These are phyloP conservation scores for Cyclargus thomasi DNA, from an alignment of 1,140 invertebrate genomes.

Conservation along the genomic window DNA sequence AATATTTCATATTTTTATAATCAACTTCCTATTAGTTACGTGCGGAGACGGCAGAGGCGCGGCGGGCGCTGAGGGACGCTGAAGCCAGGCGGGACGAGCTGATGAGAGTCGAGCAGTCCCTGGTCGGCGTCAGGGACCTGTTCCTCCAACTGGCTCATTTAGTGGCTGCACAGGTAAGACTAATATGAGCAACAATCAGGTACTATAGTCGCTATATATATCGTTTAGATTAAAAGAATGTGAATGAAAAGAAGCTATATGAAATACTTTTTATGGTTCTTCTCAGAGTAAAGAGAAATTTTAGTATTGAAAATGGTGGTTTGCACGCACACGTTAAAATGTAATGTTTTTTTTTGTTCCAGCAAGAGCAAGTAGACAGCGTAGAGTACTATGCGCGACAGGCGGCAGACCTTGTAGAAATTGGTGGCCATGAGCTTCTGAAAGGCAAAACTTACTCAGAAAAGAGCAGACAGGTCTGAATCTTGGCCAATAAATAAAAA, in stretches of 20 bases:
- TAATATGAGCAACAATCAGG: neutral
- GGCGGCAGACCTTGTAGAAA: constrained; percentile 79
- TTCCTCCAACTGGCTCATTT: constrained; percentile 87
- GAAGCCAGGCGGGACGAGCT: constrained; percentile 89
- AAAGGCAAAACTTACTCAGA: constrained; percentile 35
- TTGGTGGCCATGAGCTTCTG: constrained; percentile 72
- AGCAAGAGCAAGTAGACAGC: constrained; percentile 83
- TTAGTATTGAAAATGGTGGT: too few species aligned
- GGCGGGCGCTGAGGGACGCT: constrained; percentile 86
- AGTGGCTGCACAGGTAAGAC: constrained; percentile 82
- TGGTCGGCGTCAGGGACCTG: constrained; percentile 88
- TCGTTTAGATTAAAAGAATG: too few species aligned
- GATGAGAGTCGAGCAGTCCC: constrained; percentile 87
- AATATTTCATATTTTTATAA: too few species aligned
- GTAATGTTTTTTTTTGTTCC: constrained; percentile 29
- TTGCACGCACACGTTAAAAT: neutral
- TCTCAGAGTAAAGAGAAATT: too few species aligned
- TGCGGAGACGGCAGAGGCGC: constrained; percentile 87
- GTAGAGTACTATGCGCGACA: constrained; percentile 83
- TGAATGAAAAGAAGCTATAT: too few species aligned
- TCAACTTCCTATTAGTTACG: constrained; percentile 83
- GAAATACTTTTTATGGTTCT: too few species aligned
- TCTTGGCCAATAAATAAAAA: too few species aligned
- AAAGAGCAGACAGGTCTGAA: neutral
- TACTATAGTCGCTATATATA: neutral